Evolutionary conservation across 1,140 invertebrate genomes (phyloP), one percentile per base, ranked within the genome.

Genomic region (Dendroctonus valens): DNA sequence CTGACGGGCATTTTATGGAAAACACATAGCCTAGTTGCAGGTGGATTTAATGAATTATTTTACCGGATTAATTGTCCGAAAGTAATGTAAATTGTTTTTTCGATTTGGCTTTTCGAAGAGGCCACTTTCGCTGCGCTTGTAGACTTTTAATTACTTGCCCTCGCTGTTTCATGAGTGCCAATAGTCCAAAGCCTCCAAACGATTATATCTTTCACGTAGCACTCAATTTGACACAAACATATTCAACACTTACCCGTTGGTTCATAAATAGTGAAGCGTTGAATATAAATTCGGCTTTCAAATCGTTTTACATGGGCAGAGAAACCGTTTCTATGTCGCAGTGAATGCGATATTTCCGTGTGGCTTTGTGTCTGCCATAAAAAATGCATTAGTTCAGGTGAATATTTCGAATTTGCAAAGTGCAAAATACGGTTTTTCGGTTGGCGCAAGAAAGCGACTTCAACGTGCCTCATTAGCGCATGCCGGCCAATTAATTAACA

Each of bases 141-240:
- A n/a, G n/a, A n/a, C n/a, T n/a, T n/a, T n/a, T n/a, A n/a, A n/a
- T n/a, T n/a, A n/a, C n/a, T n/a, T n/a, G n/a, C n/a, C n/a, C n/a
- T n/a, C n/a, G n/a, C n/a, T n/a, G n/a, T n/a, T n/a, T n/a, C n/a
- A n/a, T n/a, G n/a, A n/a, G n/a, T n/a, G n/a, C n/a, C n/a, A n/a
- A n/a, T n/a, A n/a, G n/a, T n/a, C n/a, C n/a, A n/a, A n/a, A n/a
- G n/a, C n/a, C n/a, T n/a, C n/a, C n/a, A n/a, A n/a, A n/a, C n/a
- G n/a, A n/a, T n/a, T n/a, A n/a, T n/a, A n/a, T n/a, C n/a, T n/a
- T 52, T 64, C 67, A 68, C 60, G 67, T 68, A 51, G 49, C 38
- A 68, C 52, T 60, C 67, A 64, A 62, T 68, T 68, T n/a, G n/a
- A n/a, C 60, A 59, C 67, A 53, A 68, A 59, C 62, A 59, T 53